phyloP scores from a whole-genome alignment of 2,113 vertebrate species.

The Camelus dromedarius region DNA sequence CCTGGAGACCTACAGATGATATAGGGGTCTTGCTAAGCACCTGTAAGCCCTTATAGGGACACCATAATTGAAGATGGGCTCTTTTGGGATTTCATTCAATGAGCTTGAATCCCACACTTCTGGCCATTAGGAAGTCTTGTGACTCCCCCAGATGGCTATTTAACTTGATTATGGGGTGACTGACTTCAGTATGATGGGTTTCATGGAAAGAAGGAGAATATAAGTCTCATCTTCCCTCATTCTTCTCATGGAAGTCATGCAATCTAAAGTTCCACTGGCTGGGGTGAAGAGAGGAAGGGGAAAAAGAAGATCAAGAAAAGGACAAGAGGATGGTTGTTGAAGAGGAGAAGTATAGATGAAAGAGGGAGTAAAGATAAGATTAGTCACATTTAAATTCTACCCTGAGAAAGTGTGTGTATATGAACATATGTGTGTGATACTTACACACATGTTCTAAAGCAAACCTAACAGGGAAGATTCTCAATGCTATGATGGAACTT shows the following conservation, averaged over 20 bases:
- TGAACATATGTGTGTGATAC: background rate
- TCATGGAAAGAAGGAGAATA: background rate
- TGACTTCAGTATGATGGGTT: background rate
- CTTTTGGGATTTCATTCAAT: background rate
- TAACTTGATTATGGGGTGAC: background rate
- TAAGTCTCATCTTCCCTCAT: background rate
- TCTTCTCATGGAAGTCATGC: background rate
- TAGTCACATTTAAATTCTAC: background rate
- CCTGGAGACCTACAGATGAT: background rate
- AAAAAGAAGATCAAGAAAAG: background rate
- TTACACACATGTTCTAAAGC: background rate
- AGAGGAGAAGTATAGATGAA: background rate
- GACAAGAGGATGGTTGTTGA: background rate
- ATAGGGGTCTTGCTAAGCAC: background rate
- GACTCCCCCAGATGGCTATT: background rate
- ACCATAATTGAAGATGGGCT: background rate
- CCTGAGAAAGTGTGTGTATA: background rate
- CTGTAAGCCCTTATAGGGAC: background rate
- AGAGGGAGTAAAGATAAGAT: background rate
- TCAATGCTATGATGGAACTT: background rate
- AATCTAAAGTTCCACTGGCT: background rate
- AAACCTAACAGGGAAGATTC: background rate
- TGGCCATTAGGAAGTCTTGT: background rate
- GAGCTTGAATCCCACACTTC: background rate
- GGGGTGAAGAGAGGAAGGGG: background rate